Evolutionary conservation across 2,113 vertebrate genomes (phyloP), one percentile per base, ranked within the genome.

Genomic region (Scophthalmus maximus): DNA sequence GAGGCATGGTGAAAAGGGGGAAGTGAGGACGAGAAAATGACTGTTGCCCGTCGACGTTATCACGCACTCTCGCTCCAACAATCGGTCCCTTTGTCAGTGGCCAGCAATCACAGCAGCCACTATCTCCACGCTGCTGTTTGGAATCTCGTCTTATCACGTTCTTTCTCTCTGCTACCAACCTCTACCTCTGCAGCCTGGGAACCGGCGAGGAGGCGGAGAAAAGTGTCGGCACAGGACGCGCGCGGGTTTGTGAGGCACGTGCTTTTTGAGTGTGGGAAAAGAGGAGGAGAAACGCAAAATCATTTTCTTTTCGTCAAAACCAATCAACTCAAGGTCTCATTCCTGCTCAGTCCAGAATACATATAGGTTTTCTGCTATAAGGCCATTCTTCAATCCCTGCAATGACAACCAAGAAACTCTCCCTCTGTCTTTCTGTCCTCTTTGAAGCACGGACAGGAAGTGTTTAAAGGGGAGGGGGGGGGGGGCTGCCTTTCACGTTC

Each of bases 31-130:
- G 53, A 68, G 52, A 42, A 25, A 52, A 32, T 77, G 76, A 73
- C 46, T 58, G 47, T 46, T 23, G 46, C 10, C 30, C 76, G 60
- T 73, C 12, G 34, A 61, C 79, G 53, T 55, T 60, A 71, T 87
- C 73, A 2, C 38, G 38, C 2, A 36, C 36, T 71, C 36, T 64
- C 14, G 52, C 34, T 69, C 47, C 38, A 66, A 44, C 27, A 62
- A 72, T 88, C 42, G 12, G 67, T 79, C 11, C 25, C 11, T 66
- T 74, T 58, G 30, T 49, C 36, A 49, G 46, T 38, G 34, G 9
- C 17, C 49, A 66, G 25, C 42, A 47, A 38, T 60, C 42, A 22
- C 12, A 44, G 22, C 78, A 61, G 46, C 27, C 60, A 29, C 58
- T 68, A 36, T 72, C 58, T 57, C 47, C 26, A 40, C 23, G 12